phyloP scores from a whole-genome alignment of 2,888 invertebrate genomes.

The Drosophila borealis region DNA sequence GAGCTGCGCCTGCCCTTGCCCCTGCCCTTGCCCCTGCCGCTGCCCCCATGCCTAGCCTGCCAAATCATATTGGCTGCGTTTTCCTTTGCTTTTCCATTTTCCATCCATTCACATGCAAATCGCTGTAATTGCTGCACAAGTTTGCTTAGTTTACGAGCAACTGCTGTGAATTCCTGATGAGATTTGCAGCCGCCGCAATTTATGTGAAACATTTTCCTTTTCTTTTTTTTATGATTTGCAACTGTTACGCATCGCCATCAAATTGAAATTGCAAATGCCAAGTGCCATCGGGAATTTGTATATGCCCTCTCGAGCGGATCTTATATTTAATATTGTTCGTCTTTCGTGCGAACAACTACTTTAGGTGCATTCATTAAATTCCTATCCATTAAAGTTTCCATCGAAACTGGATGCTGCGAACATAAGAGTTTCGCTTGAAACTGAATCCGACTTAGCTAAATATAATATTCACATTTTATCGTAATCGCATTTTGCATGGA shows the following conservation, averaged over 20 bases:
- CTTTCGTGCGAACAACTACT: no score
- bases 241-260: constrained; percentile 22
- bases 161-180: constrained; percentile 52
- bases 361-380: no score
- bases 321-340: background rate
- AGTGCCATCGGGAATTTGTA: background rate
- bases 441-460: no score
- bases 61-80: background rate
- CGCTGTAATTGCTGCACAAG: constrained; percentile 45
- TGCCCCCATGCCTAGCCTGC: no score
- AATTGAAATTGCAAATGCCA: constrained; percentile 34
- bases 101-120: constrained; percentile 43
- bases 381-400: no score
- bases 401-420: no score
- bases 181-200: constrained; percentile 51
- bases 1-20: background rate
- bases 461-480: no score
- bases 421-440: no score
- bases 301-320: background rate
- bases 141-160: constrained; percentile 46
- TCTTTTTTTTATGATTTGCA: constrained; percentile 8
- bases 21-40: background rate
- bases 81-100: background rate
- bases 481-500: no score
- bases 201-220: constrained; percentile 39